Evolutionary conservation across 2,888 invertebrate species (phyloP).

Genomic region (Acholoe squamosa): DNA sequence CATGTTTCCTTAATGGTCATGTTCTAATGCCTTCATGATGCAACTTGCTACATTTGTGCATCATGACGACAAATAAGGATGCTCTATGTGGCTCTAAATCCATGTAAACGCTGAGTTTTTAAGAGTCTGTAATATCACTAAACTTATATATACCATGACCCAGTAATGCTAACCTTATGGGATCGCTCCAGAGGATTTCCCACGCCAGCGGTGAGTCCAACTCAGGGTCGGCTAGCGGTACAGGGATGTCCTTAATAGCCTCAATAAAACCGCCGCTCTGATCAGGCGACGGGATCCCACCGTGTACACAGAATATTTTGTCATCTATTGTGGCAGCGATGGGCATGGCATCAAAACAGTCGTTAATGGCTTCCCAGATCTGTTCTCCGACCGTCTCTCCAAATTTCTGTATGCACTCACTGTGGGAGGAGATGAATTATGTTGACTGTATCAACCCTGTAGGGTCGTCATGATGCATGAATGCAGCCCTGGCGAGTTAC

Average conservation of each 20-base stretch:
- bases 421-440: conserved; percentile 76
- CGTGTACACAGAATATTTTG: conserved; percentile 91
- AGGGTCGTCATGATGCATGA: too few relatives aligned
- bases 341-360: conserved; percentile 89
- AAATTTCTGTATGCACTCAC: conserved; percentile 89
- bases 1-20: too few relatives aligned
- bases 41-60: too few relatives aligned
- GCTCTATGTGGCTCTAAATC: too few relatives aligned
- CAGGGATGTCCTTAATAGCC: conserved; percentile 88
- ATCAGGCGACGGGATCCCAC: conserved; percentile 89
- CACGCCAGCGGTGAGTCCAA: conserved; percentile 89
- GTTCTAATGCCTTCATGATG: too few relatives aligned
- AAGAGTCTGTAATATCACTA: too few relatives aligned
- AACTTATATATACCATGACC: too few relatives aligned
- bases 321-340: conserved; percentile 90
- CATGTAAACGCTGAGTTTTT: too few relatives aligned
- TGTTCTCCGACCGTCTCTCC: conserved; percentile 87
- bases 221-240: conserved; percentile 87
- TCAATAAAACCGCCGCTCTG: conserved; percentile 86
- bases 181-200: conserved; percentile 92
- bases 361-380: conserved; percentile 89
- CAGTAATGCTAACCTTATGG: conserved; percentile 79
- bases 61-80: too few relatives aligned
- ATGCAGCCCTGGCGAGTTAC: too few relatives aligned
- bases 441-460: too few relatives aligned